Percentiles rank a stretch among this genome's conserved stretches.
phyloP scores from a whole-genome alignment of 2,888 invertebrate genomes.

The Xiphydria camelus region DNA sequence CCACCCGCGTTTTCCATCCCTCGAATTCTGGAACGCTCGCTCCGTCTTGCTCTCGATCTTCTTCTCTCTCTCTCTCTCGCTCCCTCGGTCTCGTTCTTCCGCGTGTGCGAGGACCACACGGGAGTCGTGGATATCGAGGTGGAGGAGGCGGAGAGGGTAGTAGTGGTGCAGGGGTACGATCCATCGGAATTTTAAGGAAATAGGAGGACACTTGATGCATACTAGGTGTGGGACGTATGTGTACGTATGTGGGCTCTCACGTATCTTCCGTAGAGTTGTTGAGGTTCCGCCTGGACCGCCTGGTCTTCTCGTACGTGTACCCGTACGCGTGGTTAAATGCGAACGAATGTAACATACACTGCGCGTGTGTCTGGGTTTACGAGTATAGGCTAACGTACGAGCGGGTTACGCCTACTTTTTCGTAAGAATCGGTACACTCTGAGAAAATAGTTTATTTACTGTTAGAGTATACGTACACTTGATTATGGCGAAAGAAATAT shows the following conservation, averaged over 20 bases:
- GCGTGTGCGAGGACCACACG: conserved; percentile 15
- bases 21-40: conserved; percentile 16
- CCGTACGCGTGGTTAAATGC: conserved; percentile 12
- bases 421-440: no score
- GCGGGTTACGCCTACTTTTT: no score
- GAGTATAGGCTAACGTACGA: no score
- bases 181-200: conserved; percentile 51
- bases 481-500: no score
- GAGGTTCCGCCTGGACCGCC: no score
- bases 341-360: conserved; percentile 21
- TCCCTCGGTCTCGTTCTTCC: conserved; percentile 11
- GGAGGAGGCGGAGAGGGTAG: conserved; percentile 9
- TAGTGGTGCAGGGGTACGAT: conserved; percentile 36
- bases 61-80: conserved; percentile 19
- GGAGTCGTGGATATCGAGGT: conserved; percentile 23
- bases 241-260: no score
- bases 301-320: no score
- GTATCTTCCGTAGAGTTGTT: no score
- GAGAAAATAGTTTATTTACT: no score
- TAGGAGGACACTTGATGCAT: conserved; percentile 51
- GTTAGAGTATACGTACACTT: no score
- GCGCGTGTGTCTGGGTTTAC: no score
- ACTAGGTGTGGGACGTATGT: conserved; percentile 29
- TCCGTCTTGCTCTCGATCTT: conserved; percentile 21
- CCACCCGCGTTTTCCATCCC: conserved; percentile 10